phyloP scores from a whole-genome alignment of 2,888 invertebrate genomes.

The Leucoma salicis region DNA sequence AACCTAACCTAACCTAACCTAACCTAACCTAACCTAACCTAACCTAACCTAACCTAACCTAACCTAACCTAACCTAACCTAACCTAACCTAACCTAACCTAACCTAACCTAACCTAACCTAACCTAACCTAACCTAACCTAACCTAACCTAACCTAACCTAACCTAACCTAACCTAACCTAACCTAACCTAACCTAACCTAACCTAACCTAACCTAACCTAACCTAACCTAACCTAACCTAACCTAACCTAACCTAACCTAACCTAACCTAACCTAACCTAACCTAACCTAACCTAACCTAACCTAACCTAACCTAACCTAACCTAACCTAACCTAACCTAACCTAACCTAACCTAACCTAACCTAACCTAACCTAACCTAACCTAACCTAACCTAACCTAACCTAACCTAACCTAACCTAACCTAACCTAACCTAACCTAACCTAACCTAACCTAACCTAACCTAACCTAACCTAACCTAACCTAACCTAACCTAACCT shows the following conservation, averaged over 20 bases:
- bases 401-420: not conserved
- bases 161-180: constrained; percentile 7
- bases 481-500: constrained; percentile 10
- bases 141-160: constrained; percentile 7
- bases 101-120: constrained; percentile 7
- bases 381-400: constrained; percentile 3
- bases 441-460: not conserved
- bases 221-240: constrained; percentile 7
- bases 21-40: constrained; percentile 28
- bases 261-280: constrained; percentile 7
- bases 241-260: constrained; percentile 7
- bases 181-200: constrained; percentile 7
- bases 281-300: constrained; percentile 7
- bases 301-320: constrained; percentile 7
- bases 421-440: not conserved
- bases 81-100: constrained; percentile 4
- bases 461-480: constrained; percentile 8
- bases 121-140: constrained; percentile 6
- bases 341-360: constrained; percentile 7
- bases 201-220: constrained; percentile 7
- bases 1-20: constrained; percentile 18
- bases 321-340: constrained; percentile 7
- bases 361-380: constrained; percentile 7
- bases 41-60: constrained; percentile 19
- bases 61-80: constrained; percentile 13